These are phyloP conservation scores for Apotomis turbidana DNA, from an alignment of 2,888 invertebrate species.

Conservation along the genomic window DNA sequence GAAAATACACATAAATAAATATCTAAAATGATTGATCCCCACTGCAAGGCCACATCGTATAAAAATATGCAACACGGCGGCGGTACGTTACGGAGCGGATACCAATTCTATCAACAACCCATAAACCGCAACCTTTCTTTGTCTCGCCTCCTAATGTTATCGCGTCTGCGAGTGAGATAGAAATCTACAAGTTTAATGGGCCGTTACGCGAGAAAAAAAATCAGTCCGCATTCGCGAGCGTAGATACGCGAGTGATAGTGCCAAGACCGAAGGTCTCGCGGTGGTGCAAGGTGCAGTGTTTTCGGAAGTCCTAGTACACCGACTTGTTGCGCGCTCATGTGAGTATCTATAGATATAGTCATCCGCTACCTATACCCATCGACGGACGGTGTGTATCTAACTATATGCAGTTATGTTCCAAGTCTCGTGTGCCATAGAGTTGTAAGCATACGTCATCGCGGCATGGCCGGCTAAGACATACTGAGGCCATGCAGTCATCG, in stretches of 20 bases:
- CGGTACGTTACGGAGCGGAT: slow-evolving; percentile 81
- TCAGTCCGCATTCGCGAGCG: slow-evolving; percentile 83
- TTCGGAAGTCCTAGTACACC: slow-evolving; percentile 43
- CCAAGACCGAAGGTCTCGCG: slow-evolving; percentile 71
- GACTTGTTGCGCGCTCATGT: slow-evolving; percentile 44
- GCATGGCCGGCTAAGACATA: slow-evolving; percentile 39
- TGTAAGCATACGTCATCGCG: slow-evolving; percentile 42
- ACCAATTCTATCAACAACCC: slow-evolving; percentile 84
- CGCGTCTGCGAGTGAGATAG: slow-evolving; percentile 78
- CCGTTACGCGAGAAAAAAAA: slow-evolving; percentile 83
- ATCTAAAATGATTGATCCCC: slow-evolving; percentile 46
- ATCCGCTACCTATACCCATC: background rate
- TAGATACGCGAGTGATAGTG: slow-evolving; percentile 83
- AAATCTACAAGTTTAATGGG: slow-evolving; percentile 83
- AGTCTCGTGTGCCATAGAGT: slow-evolving; percentile 5
- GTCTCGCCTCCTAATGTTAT: slow-evolving; percentile 78
- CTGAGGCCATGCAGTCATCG: slow-evolving; percentile 42
- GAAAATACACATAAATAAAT: background rate
- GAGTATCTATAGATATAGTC: slow-evolving; percentile 35
- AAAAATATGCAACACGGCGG: slow-evolving; percentile 81
- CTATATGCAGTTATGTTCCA: slow-evolving; percentile 8
- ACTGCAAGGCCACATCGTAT: slow-evolving; percentile 70
- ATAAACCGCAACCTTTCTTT: slow-evolving; percentile 84
- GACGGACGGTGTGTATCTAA: background rate
- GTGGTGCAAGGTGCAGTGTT: slow-evolving; percentile 68